A percentile compares a stretch with the other conserved stretches of the same genome.
phyloP scores from a whole-genome alignment of 2,113 vertebrate species.

The Agelaius phoeniceus region DNA sequence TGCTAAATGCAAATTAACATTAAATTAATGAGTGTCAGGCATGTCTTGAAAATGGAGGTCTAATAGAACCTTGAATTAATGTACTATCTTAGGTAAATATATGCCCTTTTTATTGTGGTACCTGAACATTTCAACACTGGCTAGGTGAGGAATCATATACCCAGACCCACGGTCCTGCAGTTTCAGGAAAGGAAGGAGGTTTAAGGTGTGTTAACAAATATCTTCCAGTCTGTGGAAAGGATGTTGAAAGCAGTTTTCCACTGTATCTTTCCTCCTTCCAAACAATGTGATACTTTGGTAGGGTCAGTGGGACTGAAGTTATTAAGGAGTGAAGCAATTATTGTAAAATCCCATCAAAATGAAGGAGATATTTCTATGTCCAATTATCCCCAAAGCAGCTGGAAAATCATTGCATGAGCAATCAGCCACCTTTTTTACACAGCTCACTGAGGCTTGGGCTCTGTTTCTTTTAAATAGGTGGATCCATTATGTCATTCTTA shows the following conservation, averaged over 20 bases:
- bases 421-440: not conserved
- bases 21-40: not conserved
- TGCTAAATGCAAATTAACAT: slow-evolving; percentile 25
- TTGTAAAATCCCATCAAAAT: not conserved
- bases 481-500: not conserved
- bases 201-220: not conserved
- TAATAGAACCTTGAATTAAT: not conserved
- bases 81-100: not conserved
- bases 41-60: slow-evolving; percentile 6
- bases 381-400: not conserved
- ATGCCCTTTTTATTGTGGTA: not conserved
- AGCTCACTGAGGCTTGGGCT: not conserved
- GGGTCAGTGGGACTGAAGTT: not conserved
- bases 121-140: not conserved
- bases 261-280: not conserved
- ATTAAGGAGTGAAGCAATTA: not conserved
- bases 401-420: not conserved
- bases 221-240: not conserved
- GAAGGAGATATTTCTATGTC: not conserved
- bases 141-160: not conserved
- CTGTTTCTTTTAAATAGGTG: not conserved
- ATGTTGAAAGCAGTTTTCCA: not conserved
- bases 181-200: not conserved
- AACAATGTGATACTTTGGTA: not conserved
- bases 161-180: not conserved